A percentile compares a stretch with the other conserved stretches of the same genome.
Evolutionary conservation across 2,888 invertebrate genomes (phyloP).

Genomic region (Trachelus iudaicus): DNA sequence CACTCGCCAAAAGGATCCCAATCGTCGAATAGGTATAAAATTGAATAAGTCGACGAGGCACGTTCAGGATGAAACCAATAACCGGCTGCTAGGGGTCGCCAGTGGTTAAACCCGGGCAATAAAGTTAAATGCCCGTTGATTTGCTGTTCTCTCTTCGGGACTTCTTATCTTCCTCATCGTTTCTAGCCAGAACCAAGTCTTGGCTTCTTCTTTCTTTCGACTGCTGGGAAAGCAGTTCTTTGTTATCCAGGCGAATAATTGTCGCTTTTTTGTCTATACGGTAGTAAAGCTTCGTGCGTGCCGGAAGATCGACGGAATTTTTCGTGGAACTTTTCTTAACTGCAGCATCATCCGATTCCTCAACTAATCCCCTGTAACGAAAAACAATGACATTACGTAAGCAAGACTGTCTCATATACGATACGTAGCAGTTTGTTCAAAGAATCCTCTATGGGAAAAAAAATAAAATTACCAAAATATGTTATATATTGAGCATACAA

Average conservation of each 20-base stretch:
- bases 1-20: background rate
- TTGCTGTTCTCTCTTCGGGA: conserved; percentile 2
- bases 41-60: conserved; percentile 8
- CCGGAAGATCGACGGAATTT: background rate
- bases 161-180: background rate
- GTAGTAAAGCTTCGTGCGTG: conserved; percentile 3
- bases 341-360: background rate
- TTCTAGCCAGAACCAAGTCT: background rate
- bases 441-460: background rate
- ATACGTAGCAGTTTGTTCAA: background rate
- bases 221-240: conserved; percentile 10
- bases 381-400: background rate
- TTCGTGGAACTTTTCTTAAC: background rate
- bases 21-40: conserved; percentile 2
- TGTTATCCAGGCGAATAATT: conserved; percentile 6
- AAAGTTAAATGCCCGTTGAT: conserved; percentile 10
- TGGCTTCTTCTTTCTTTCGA: background rate
- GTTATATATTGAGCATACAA: too few relatives aligned
- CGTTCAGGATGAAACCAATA: conserved; percentile 6
- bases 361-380: background rate
- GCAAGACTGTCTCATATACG: background rate
- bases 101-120: conserved; percentile 8
- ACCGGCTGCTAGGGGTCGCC: conserved; percentile 3
- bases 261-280: conserved; percentile 7
- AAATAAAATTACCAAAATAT: too few relatives aligned